Conservation (phyloP, 2,888 invertebrate genomes). For the Hirtodrosophila histrioides region DNA sequence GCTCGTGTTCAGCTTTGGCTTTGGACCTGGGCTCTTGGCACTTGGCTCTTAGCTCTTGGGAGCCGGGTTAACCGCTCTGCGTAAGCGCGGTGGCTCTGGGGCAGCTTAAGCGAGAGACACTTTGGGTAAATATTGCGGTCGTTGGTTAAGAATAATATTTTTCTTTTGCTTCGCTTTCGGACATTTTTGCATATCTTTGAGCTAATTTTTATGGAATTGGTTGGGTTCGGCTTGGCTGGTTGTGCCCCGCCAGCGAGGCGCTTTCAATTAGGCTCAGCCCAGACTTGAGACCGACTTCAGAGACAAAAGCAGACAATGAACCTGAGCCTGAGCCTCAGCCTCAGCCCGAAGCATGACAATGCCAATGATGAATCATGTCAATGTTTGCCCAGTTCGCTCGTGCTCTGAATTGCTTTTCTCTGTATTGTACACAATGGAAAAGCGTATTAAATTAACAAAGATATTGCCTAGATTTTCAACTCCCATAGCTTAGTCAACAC, state of each 20-base stretch:
- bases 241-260: constrained; percentile 49
- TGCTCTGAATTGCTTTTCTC: constrained; percentile 71
- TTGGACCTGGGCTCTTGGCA: constrained; percentile 1
- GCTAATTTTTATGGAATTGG: constrained; percentile 69
- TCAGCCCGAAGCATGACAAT: constrained; percentile 49
- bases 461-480: constrained; percentile 5
- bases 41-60: background rate
- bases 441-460: constrained; percentile 17
- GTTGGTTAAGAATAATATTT: constrained; percentile 70
- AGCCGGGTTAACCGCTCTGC: constrained; percentile 45
- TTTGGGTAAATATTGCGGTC: constrained; percentile 70
- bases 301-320: constrained; percentile 49
- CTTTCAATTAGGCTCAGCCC: constrained; percentile 65
- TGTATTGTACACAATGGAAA: constrained; percentile 16
- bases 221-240: constrained; percentile 22
- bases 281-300: constrained; percentile 60
- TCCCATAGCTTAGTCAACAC: background rate
- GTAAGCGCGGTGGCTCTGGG: constrained; percentile 76
- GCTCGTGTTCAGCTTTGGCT: constrained; percentile 35
- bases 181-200: constrained; percentile 66
- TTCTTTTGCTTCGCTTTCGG: constrained; percentile 53
- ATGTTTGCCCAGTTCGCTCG: constrained; percentile 52
- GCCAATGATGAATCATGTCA: constrained; percentile 60
- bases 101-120: constrained; percentile 58
- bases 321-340: constrained; percentile 44